A percentile compares a stretch with the other conserved stretches of the same genome.
Evolutionary conservation across 2,797 vertebrate genomes (phyloP).

Genomic region (Dromococcyx pavoninus): DNA sequence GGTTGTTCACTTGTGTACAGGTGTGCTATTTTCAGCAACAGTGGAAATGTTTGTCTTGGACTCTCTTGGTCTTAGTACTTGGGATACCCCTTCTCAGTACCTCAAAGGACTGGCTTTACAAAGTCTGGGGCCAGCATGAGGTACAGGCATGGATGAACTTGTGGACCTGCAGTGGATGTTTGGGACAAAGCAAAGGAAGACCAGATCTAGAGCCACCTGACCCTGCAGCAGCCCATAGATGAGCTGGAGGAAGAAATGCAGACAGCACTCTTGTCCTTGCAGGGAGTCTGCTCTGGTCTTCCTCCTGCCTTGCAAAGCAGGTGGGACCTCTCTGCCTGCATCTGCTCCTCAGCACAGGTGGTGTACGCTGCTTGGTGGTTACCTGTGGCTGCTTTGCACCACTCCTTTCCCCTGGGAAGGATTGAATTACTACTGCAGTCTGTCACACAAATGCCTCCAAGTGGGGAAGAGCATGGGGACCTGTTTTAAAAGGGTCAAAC

Average conservation of each 20-base stretch:
- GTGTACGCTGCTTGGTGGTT: not conserved
- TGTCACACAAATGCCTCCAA: not conserved
- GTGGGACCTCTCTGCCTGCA: not conserved
- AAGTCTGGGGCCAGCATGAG: not conserved
- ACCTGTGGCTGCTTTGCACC: not conserved
- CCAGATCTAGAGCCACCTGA: not conserved
- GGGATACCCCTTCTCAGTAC: not conserved
- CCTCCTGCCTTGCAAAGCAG: not conserved
- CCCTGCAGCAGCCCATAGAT: not conserved
- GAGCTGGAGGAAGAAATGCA: not conserved
- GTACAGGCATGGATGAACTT: not conserved
- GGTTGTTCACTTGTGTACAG: not conserved
- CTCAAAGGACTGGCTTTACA: not conserved
- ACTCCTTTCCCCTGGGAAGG: not conserved
- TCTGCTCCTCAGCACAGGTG: not conserved
- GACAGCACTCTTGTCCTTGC: not conserved
- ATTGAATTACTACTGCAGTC: not conserved
- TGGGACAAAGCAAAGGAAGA: not conserved
- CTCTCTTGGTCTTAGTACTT: not conserved
- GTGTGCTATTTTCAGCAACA: not conserved
- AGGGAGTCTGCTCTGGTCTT: not conserved
- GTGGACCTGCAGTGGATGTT: not conserved
- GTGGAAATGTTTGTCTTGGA: not conserved
- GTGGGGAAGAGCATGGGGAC: not conserved
- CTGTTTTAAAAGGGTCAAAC: constrained; percentile 39